Base-by-base conservation (phyloP, 2,888 invertebrate genomes). In the Pammene aurita region DNA sequence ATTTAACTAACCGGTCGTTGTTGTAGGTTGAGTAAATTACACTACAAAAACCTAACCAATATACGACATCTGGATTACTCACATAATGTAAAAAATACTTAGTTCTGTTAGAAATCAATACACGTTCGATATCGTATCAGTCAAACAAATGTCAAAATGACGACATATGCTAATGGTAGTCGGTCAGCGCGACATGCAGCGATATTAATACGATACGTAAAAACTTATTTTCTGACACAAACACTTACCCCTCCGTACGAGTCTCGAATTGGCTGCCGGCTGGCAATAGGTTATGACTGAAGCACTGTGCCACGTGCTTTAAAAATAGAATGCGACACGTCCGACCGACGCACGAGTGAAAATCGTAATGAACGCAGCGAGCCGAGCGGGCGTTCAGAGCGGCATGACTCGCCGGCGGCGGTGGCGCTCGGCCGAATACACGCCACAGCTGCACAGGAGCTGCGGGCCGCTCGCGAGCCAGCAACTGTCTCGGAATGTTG, bases 241-340 rank as follows among this genome's bases (percentile, higher is more conserved):
- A 73, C 71, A 78, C 79, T 77, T 62, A 80, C 79, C 77, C 71
- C 70, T 50, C 61, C 41, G 42, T 58, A 66, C 42, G 65, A 62
- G 46, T 63, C 63, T 74, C 65, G 64, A 68, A 70, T 71, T 72
- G 73, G 70, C 61, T 61, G 66, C 66, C 71, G 70, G 69, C 73
- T 26, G 73, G 66, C 72, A 75, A 66, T 76, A 78, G 78, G 84
- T 79, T 80, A 79, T 76, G 78, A 80, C 77, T 77, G 80, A 80
- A 79, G 80, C 84, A 83, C 83, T 57, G 73, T 78, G 86, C 88
- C 90, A 90, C 90, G 90, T 90, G 89, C 81, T 85, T 82, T 83
- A 84, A 78, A 81, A 82, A 82, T 81, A 82, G 83, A 74, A 77
- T 72, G 74, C 71, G 74, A 76, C 80, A 78, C 86, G 81, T 83